Evolutionary conservation across 2,797 vertebrate species (phyloP), one percentile per base, ranked within the genome.

Genomic region (Eptatretus atami): DNA sequence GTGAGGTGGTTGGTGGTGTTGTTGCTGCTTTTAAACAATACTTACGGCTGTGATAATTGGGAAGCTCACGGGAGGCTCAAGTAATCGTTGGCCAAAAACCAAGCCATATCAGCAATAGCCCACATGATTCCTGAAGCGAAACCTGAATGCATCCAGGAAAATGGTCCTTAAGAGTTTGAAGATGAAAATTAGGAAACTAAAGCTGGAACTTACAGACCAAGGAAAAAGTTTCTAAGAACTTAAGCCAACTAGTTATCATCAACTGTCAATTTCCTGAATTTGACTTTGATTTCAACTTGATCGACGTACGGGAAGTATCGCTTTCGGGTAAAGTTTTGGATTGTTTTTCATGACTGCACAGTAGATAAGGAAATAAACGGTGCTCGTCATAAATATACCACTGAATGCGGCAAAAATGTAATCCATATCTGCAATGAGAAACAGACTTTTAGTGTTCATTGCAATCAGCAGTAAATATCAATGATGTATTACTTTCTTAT

Each of bases 1-100:
- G 31, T 5, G 31, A 44, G 31, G 31, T 8, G 31, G 6, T 44
- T 44, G 31, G 4, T 44, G 31, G 4, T 44, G 31, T 44, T 44
- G 31, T 8, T 44, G 31, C 31, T 44, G 31, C 31, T 44, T 44
- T 44, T 44, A 4, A 31, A 44, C 31, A 44, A 44, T 72, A 84
- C 83, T 86, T 72, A 88, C 83, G 12, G 80, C 78, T 6, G 76
- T 82, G 68, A 86, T 77, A 55, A 85, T 79, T 5, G 86, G 84
- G 68, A 80, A 85, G 64, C 80, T 83, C 72, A 86, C 66, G 11
- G 81, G 79, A 1, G 81, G 63, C 79, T 82, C 65, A 88, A 77
- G 71, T 79, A 81, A 67, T 74, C 75, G 72, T 82, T 86, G 54
- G 82, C 84, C 64, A 84, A 64, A 71, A 84, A 80, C 80, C 83